Evolutionary conservation across 2,113 vertebrate species (phyloP), one percentile per base, ranked within the genome.

Genomic region (Calypte anna): DNA sequence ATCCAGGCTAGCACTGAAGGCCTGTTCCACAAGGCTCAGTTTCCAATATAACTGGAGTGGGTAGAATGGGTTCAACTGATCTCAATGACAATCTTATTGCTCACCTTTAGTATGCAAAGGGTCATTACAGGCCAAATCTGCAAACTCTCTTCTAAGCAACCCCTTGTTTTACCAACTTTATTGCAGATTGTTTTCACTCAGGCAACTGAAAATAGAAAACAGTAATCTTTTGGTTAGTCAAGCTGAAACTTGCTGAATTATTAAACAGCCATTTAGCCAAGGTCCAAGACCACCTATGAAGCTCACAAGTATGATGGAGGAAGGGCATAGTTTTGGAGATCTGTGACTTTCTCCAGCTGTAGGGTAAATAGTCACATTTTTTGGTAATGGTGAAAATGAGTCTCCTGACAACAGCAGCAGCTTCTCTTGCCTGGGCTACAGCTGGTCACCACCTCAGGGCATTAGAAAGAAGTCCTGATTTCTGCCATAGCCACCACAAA

Each of bases 131-230:
- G 44, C 11, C 43, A 67, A 77, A 72, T 73, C 33, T 90, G 20
- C 30, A 55, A 62, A 31, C 22, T 40, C 27, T 77, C 9, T 48
- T 55, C 14, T 13, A 85, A 90, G 10, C 3, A 91, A 17, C 20
- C 11, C 62, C 73, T 61, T 72, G 50, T 85, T 54, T 82, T 25
- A 46, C 50, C n/a, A 18, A 58, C 75, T 86, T 36, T 43, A 90
- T 88, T 16, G 33, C 5, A 80, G 67, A 63, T 53, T 55, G 7
- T 46, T 82, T 91, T 86, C 68, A 58, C 31, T 62, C 24, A 66
- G 17, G 74, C 16, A 82, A 80, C 14, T 66, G 55, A 88, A 95
- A 94, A 93, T 23, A 51, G 70, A 76, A 76, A 30, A 13, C 44
- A 91, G 19, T 75, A 59, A 66, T 80, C 86, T 51, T 36, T 68